Evolutionary conservation across 1,140 invertebrate species (phyloP), one percentile per base, ranked within the genome.

Genomic region (Brachystomella parvula): DNA sequence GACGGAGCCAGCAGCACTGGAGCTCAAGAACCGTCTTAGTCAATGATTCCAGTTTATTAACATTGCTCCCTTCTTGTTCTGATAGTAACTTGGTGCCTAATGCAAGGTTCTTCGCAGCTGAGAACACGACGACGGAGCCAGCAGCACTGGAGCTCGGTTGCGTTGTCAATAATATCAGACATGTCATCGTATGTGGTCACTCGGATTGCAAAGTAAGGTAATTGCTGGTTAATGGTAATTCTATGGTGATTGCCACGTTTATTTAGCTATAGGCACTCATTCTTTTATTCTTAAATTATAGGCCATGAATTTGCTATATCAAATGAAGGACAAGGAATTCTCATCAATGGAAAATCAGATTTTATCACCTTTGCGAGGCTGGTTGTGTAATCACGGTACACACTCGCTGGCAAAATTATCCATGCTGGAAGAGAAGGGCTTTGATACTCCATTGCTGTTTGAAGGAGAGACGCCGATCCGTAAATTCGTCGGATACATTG

Each of bases 181-280:
- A 97, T 77, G 86, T 98, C 57, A 92, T 97, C 68, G 92, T 98
- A 17, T 96, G 93, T 76, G 95, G 95, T 0, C 95, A 97, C 77
- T 96, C 93, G 56, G 95, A 98, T 78, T 98, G 94, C 77, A 97
- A 97, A 78, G 84, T 85, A 76, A 70, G 70, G 70, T 44, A 63
- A 9, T 58, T 26, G 26, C 29, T 15, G 3, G n/a, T 44, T 44
- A 44, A 44, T 44, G n/a, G 9, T 56, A 31, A 39, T 56, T 49
- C 39, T 53, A 49, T 17, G 30, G 28, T 53, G 21, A 6, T 26
- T 47, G 35, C 29, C 19, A n/a, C 15, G 65, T 12, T 63, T 9
- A 47, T 62, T 12, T 28, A 24, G 49, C n/a, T 31, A 24, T 28
- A 29, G 21, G 24, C 17, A 63, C 56, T 44, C 47, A 19, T 33